Evolutionary conservation across 2,888 invertebrate species (phyloP).

Genomic region (Brachyptera putata): DNA sequence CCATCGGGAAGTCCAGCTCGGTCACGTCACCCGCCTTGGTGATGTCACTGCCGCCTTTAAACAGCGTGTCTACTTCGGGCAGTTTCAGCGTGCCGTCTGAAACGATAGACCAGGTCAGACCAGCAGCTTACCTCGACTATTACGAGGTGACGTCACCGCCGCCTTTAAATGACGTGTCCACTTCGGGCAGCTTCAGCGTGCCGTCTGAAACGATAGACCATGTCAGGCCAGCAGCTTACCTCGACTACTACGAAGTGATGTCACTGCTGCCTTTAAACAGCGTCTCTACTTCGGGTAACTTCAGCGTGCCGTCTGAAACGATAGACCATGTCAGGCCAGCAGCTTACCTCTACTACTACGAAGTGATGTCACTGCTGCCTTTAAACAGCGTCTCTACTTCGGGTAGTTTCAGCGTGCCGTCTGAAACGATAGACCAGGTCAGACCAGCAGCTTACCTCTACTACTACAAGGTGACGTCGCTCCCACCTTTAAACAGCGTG

Average conservation of each 20-base stretch:
- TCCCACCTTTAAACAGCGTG: conserved; percentile 39
- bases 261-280: conserved; percentile 41
- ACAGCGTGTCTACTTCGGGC: conserved; percentile 33
- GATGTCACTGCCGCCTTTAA: conserved; percentile 42
- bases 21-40: conserved; percentile 47
- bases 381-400: conserved; percentile 36
- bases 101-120: no score
- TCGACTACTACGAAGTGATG: no score
- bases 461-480: conserved; percentile 47
- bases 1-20: conserved; percentile 31
- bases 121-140: no score
- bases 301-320: conserved; percentile 24
- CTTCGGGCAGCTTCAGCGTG: conserved; percentile 24
- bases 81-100: conserved; percentile 25
- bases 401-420: conserved; percentile 22
- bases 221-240: no score
- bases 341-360: no score
- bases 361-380: conserved; percentile 44
- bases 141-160: conserved; percentile 46
- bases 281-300: conserved; percentile 28
- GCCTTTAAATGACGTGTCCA: conserved; percentile 37
- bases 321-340: no score
- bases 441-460: no score
- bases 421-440: no score
- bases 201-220: conserved; percentile 26